These are phyloP conservation scores for Trichogramma pretiosum DNA, from an alignment of 1,140 invertebrate genomes.

Conservation along the genomic window DNA sequence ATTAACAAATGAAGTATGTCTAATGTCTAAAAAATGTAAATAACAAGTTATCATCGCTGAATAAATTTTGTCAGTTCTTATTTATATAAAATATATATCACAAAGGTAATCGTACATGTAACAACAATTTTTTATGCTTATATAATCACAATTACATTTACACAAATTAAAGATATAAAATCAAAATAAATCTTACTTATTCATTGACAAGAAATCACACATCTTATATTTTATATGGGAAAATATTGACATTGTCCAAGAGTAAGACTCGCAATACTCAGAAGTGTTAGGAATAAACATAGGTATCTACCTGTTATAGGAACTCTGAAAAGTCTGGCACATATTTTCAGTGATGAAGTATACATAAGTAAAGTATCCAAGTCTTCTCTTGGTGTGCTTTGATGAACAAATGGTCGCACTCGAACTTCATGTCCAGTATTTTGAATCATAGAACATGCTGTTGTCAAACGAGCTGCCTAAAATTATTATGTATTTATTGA, in stretches of 20 bases:
- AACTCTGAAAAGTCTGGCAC: slow-evolving; percentile 61
- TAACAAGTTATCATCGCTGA: too few species aligned
- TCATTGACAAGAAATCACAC: too few species aligned
- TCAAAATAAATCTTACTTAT: too few species aligned
- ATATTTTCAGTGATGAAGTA: slow-evolving; percentile 63
- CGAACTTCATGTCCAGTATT: slow-evolving; percentile 67
- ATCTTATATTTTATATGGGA: too few species aligned
- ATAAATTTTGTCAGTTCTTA: too few species aligned
- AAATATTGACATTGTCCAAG: slow-evolving; percentile 54
- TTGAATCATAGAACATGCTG: slow-evolving; percentile 59
- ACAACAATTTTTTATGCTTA: too few species aligned
- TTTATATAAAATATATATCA: too few species aligned
- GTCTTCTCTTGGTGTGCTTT: slow-evolving; percentile 62
- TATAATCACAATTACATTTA: too few species aligned
- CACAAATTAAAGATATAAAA: too few species aligned
- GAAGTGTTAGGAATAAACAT: slow-evolving; percentile 53
- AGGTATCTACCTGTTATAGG: slow-evolving; percentile 61
- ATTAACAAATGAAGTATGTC: too few species aligned
- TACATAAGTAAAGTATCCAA: slow-evolving; percentile 68
- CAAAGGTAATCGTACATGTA: too few species aligned
- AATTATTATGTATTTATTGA: slow-evolving; percentile 32
- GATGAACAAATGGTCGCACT: slow-evolving; percentile 68
- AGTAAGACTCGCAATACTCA: slow-evolving; percentile 51
- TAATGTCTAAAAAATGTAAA: too few species aligned
- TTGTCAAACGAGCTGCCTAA: slow-evolving; percentile 69